Conservation (phyloP, 2,888 invertebrate genomes). For the Anorthoa munda region DNA sequence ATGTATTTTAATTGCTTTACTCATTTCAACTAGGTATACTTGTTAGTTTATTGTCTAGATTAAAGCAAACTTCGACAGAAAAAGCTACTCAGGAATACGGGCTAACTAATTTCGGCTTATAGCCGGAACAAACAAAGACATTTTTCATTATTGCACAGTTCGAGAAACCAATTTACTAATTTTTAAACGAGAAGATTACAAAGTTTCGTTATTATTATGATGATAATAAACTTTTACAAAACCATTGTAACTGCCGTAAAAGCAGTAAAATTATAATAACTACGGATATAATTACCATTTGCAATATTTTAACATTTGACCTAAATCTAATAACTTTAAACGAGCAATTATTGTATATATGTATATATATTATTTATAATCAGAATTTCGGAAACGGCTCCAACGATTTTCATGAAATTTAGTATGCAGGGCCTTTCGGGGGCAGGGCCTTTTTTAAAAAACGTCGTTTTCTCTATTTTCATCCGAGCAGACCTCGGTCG, state of each 20-base stretch:
- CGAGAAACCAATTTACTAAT: background rate
- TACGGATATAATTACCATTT: background rate
- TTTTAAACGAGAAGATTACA: slow-evolving; percentile 11
- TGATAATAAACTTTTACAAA: background rate
- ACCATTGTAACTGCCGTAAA: background rate
- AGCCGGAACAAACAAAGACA: background rate
- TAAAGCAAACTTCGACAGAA: no score
- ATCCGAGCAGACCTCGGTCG: no score
- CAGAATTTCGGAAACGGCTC: no score
- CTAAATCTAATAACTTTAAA: no score
- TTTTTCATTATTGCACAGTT: background rate
- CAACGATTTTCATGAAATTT: no score
- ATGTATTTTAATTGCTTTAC: slow-evolving; percentile 36
- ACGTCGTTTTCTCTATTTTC: no score
- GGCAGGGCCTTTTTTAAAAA: no score
- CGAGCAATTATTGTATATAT: no score
- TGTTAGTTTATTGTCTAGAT: no score
- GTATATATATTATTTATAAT: no score
- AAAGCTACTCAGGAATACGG: no score
- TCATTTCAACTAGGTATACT: background rate
- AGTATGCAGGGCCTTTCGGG: no score
- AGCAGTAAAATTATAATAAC: slow-evolving; percentile 1
- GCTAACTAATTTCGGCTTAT: background rate
- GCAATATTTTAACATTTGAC: slow-evolving; percentile 3
- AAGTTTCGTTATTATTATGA: background rate